phyloP scores from a whole-genome alignment of 1,140 invertebrate species.

The Drosophila sp. region DNA sequence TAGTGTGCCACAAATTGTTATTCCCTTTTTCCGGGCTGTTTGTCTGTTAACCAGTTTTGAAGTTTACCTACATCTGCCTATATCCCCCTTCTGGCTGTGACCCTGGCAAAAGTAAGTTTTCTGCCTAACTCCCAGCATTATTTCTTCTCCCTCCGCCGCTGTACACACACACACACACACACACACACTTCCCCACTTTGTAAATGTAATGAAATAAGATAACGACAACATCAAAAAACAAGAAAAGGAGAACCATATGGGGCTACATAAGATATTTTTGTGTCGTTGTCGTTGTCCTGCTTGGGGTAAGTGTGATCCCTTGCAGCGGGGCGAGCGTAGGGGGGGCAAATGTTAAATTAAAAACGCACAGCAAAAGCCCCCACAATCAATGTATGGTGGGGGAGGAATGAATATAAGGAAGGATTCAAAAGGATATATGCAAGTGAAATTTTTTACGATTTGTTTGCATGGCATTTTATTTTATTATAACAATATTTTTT shows the following conservation, averaged over 20 bases:
- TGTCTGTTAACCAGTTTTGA: neutral
- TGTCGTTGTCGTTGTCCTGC: conserved; percentile 10
- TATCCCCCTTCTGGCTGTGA: neutral
- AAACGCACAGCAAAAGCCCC: conserved; percentile 17
- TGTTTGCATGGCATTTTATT: conserved; percentile 58
- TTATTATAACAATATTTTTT: conserved; percentile 61
- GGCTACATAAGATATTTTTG: conserved; percentile 10
- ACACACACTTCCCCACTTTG: conserved; percentile 6
- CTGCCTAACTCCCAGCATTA: conserved; percentile 1
- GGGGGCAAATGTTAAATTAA: conserved; percentile 29
- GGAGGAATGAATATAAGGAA: conserved; percentile 17
- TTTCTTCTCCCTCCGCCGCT: neutral
- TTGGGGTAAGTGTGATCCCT: conserved; percentile 19
- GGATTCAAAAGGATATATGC: conserved; percentile 15
- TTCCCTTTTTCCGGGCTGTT: too few species aligned
- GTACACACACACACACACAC: neutral
- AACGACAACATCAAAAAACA: conserved; percentile 35
- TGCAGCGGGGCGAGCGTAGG: neutral
- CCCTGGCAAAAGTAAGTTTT: neutral
- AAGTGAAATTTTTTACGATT: conserved; percentile 61
- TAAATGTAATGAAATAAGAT: conserved; percentile 57
- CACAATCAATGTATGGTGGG: conserved; percentile 10
- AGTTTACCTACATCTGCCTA: neutral
- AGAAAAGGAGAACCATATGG: conserved; percentile 11
- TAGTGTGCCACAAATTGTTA: too few species aligned